Conservation (phyloP, 1,140 invertebrate species). For the Brachionus angularis region DNA sequence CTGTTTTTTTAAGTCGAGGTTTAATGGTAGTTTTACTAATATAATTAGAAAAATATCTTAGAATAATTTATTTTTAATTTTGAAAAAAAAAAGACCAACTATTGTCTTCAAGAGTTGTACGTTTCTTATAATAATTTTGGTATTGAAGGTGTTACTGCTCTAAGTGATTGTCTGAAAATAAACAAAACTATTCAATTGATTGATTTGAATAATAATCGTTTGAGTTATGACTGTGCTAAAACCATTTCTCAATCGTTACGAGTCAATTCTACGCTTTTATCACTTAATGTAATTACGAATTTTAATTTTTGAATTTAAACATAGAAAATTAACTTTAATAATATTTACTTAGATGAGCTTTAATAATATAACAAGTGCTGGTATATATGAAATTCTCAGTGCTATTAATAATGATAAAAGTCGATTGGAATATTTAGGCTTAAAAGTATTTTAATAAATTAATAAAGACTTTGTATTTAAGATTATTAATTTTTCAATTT, state of each 20-base stretch:
- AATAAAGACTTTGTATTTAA: background rate
- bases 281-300: background rate
- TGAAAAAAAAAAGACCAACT: constrained; percentile 10
- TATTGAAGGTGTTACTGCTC: constrained; percentile 11
- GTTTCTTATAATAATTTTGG: constrained; percentile 35
- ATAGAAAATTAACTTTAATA: background rate
- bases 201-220: background rate
- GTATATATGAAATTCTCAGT: constrained; percentile 30
- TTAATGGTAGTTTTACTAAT: background rate
- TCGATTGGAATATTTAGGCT: constrained; percentile 31
- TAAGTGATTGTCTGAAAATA: constrained; percentile 32
- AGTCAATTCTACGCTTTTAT: constrained; percentile 4
- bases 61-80: constrained; percentile 9
- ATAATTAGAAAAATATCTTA: background rate
- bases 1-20: constrained; percentile 26
- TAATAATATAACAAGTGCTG: constrained; percentile 16
- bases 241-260: background rate
- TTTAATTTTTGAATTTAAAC: background rate
- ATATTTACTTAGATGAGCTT: background rate
- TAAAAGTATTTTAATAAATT: constrained; percentile 7
- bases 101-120: constrained; percentile 34
- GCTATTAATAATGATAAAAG: constrained; percentile 9
- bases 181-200: constrained; percentile 16
- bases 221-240: constrained; percentile 13
- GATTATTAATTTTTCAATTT: background rate